Evolutionary conservation across 2,113 vertebrate species (phyloP), one percentile per base, ranked within the genome.

Genomic region (Electrona antarctica): DNA sequence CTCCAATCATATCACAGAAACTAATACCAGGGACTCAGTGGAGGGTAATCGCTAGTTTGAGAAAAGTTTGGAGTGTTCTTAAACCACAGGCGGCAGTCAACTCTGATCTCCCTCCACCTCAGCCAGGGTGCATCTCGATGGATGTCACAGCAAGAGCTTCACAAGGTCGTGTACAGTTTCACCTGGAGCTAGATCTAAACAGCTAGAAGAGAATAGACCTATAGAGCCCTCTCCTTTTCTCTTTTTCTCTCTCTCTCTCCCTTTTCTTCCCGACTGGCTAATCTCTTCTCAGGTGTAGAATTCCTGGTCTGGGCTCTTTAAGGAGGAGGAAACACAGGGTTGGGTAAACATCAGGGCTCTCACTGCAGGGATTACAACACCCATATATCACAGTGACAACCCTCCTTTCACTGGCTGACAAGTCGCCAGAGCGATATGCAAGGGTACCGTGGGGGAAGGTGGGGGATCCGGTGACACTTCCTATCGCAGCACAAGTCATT

Each of bases 361-460:
- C 89, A 89, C 84, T 87, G 85, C 80, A 47, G 84, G 90, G 90
- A 94, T 94, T 93, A 93, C 89, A 87, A 88, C 78, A 73, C 81
- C 91, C 89, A 93, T 94, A 90, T 83, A 93, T 93, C 93, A 93
- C 83, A 14, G 68, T 93, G 92, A 94, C 91, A 93, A 88, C 76
- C 81, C 74, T 66, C 90, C 88, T 93, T 94, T 93, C 90, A 93
- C 77, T 64, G 8, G 78, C 83, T 93, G 92, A 92, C 88, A 92
- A 88, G 89, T 88, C 73, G 76, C 88, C 76, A 76, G 83, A 89
- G 87, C 84, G 72, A 79, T 75, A 77, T 56, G 79, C 45, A 9
- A 77, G 80, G 73, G 55, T 75, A 74, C 41, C 41, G 59, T 60
- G 52, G 61, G 81, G 80, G 64, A 48, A 64, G 81, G 73, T 4